Percentiles rank a stretch among this genome's conserved stretches.
These are phyloP conservation scores for Meteorus colon DNA, from an alignment of 2,888 invertebrate species.

Conservation along the genomic window DNA sequence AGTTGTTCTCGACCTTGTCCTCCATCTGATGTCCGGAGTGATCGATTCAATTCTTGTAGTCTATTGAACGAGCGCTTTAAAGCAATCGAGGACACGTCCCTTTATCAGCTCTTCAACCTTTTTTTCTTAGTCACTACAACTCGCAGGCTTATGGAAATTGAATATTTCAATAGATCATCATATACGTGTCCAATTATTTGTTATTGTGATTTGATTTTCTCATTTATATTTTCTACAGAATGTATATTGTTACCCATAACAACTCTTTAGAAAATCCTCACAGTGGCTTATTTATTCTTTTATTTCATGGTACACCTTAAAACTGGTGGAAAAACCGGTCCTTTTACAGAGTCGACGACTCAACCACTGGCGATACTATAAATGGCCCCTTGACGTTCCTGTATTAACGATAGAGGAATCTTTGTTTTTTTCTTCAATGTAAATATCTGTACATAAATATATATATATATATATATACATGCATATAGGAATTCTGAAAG, in stretches of 20 bases:
- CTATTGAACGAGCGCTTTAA: neutral
- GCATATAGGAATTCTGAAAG: neutral
- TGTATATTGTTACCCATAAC: neutral
- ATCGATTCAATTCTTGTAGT: neutral
- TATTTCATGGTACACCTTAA: neutral
- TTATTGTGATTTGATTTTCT: neutral
- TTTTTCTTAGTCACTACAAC: too few species aligned
- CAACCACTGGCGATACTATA: conserved; percentile 2
- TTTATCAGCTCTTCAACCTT: neutral
- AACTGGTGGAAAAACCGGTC: conserved; percentile 20
- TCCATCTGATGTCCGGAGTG: neutral
- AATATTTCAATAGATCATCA: neutral
- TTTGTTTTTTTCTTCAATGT: neutral
- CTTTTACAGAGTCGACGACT: neutral
- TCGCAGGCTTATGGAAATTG: too few species aligned
- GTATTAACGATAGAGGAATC: neutral
- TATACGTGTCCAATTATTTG: neutral
- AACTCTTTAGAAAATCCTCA: neutral
- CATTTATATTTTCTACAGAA: neutral
- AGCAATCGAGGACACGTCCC: neutral
- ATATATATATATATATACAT: neutral
- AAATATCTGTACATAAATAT: neutral
- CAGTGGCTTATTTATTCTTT: neutral
- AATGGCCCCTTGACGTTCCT: neutral
- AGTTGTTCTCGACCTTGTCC: neutral